These are phyloP conservation scores for Podabrus alpinus DNA, from an alignment of 2,888 invertebrate genomes.

Conservation along the genomic window DNA sequence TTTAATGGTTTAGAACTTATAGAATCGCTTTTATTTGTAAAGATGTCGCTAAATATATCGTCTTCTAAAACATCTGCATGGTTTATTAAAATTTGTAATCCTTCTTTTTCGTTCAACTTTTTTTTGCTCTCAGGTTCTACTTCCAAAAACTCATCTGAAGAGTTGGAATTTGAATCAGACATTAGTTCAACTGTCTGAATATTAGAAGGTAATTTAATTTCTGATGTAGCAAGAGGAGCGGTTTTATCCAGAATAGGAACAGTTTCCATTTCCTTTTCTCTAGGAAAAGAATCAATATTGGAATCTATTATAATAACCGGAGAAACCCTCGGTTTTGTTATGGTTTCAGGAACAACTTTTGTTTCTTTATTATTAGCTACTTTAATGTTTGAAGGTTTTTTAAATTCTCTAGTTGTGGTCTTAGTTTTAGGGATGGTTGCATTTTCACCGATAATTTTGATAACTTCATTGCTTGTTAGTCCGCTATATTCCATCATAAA, in stretches of 20 bases:
- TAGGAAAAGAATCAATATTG: not conserved
- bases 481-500: constrained; percentile 80
- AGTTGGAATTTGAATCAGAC: constrained; percentile 39
- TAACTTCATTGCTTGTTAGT: constrained; percentile 71
- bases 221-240: not conserved
- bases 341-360: no score
- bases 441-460: constrained; percentile 56
- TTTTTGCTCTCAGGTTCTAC: constrained; percentile 25
- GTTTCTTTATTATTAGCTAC: not conserved
- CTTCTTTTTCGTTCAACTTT: not conserved
- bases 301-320: not conserved
- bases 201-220: not conserved
- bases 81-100: constrained; percentile 54
- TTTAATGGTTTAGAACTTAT: not conserved
- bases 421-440: constrained; percentile 7
- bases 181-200: constrained; percentile 31
- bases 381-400: not conserved
- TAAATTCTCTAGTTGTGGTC: not conserved
- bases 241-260: not conserved
- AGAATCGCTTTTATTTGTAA: constrained; percentile 17
- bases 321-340: not conserved
- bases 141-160: constrained; percentile 23
- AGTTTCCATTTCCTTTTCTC: no score
- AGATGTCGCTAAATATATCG: constrained; percentile 44
- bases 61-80: constrained; percentile 47